phyloP scores from a whole-genome alignment of 2,113 vertebrate species.

The Xiphorhynchus elegans region DNA sequence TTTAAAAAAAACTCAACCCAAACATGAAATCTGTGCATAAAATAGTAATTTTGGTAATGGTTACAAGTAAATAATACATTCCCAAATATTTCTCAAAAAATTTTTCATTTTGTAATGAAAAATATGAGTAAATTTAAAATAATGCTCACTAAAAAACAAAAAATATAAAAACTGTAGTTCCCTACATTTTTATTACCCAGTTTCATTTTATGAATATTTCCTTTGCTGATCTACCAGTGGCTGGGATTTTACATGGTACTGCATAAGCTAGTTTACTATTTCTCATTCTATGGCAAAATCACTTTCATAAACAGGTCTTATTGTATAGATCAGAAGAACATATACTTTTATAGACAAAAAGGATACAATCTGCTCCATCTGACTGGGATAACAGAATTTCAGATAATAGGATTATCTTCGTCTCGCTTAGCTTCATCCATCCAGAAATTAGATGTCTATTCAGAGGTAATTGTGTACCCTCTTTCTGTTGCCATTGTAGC shows the following conservation, averaged over 20 bases:
- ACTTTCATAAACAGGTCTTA: not conserved
- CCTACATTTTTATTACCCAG: not conserved
- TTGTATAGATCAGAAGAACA: not conserved
- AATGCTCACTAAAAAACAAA: not conserved
- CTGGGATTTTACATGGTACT: not conserved
- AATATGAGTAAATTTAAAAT: not conserved
- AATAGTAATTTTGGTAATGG: not conserved
- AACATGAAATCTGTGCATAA: not conserved
- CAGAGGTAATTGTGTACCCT: not conserved
- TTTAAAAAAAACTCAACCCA: not conserved
- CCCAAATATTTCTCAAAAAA: not conserved
- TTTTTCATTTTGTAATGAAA: not conserved
- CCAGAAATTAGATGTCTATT: constrained; percentile 23
- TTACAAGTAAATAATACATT: not conserved
- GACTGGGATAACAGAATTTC: not conserved
- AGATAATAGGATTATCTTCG: constrained; percentile 16
- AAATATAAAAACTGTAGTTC: no score
- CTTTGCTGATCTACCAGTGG: not conserved
- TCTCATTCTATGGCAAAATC: not conserved
- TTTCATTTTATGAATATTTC: not conserved
- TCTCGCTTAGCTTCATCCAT: constrained; percentile 7
- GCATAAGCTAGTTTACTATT: not conserved
- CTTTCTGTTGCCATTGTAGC: not conserved
- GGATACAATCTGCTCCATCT: not conserved
- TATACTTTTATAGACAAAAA: not conserved